Evolutionary conservation across 2,888 invertebrate genomes (phyloP), one percentile per base, ranked within the genome.

Genomic region (Chironomus tentans): DNA sequence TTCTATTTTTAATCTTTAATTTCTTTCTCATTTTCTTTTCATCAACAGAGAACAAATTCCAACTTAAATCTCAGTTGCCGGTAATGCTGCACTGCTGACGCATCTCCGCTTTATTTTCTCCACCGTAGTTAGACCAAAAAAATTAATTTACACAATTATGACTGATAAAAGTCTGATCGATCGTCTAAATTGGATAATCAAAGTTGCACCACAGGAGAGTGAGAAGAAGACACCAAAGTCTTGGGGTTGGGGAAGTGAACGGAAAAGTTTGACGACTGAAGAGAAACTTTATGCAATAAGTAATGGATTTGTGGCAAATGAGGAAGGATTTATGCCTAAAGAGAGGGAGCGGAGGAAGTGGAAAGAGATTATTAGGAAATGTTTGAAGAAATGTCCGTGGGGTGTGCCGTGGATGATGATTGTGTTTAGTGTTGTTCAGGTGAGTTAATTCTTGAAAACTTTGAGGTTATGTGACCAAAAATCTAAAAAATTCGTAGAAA

Each of bases 341-440:
- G 38, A 74, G 48, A 47, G 13, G 12, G n/a, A 74, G 21, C 15
- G 68, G 15, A 68, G 46, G 15, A 61, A 72, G 15, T 28, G 28
- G 70, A 70, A 70, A 6, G 13, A 24, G 46, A 21, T 10, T 13
- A 22, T 72, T 18, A 72, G 62, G 7, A 72, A 72, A 38, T 62
- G 15, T 15, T 6, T 38, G 6, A 21, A 46, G 4, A 68, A 68
- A 12, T 68, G 68, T 10, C 62, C 62, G 22, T 74, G 74, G 74
- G 61, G 28, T 5, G n/a, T 74, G 28, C 74, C 74, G n/a, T 62
- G 28, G 22, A 22, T 21, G 6, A 68, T 74, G 18, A 21, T 74
- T 15, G 13, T 74, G 5, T 24, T 74, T n/a, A 74, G 74, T 68
- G 47, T 48, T 15, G 24, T 74, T 68, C 74, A 74, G 48, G 74